Evolutionary conservation across 2,888 invertebrate genomes (phyloP).

Genomic region (Homarus gammarus): DNA sequence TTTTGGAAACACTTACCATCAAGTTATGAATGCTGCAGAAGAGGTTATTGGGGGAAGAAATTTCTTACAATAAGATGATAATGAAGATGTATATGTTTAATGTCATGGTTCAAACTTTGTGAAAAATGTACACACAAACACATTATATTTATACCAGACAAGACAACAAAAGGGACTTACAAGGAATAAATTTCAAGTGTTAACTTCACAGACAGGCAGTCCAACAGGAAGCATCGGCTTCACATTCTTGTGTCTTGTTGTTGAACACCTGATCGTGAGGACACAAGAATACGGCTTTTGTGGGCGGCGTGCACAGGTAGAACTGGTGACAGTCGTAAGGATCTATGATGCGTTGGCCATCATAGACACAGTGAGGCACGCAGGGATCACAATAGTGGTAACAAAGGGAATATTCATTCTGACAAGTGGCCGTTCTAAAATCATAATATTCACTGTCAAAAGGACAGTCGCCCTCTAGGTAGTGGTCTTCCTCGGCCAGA

Average conservation of each 20-base stretch:
- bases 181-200: neutral
- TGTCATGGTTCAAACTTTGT: too few relatives aligned
- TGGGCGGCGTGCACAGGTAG: constrained; percentile 33
- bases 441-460: neutral
- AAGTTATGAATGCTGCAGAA: too few relatives aligned
- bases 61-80: too few relatives aligned
- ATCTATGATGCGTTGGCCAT: neutral
- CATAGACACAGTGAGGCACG: constrained; percentile 12
- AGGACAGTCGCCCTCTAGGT: neutral
- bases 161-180: neutral
- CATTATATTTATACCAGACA: neutral
- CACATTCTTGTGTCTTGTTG: neutral
- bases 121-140: neutral
- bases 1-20: too few relatives aligned
- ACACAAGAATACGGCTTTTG: neutral
- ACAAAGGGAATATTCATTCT: neutral
- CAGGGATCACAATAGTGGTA: constrained; percentile 46
- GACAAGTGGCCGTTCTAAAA: neutral
- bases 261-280: constrained; percentile 21
- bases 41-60: too few relatives aligned
- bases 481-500: neutral
- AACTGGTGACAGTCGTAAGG: constrained; percentile 26
- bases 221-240: constrained; percentile 11
- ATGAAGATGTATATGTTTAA: too few relatives aligned
- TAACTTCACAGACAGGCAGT: neutral